Conservation (phyloP, 2,888 invertebrate species). For the Habroteleia sp. region DNA sequence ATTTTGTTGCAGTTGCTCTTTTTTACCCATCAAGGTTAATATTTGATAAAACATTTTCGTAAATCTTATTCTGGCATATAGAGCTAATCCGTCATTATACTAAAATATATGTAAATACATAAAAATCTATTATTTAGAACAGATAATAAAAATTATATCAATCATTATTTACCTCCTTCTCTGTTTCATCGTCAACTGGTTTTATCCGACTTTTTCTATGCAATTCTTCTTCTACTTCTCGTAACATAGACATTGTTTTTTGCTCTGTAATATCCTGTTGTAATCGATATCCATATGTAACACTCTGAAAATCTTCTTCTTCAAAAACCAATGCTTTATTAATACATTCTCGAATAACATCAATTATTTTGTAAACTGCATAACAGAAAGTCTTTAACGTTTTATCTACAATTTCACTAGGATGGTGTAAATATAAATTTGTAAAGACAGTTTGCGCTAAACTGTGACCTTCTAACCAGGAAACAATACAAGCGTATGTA, state of each 20-base stretch:
- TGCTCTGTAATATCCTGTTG: conserved; percentile 91
- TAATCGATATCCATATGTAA: conserved; percentile 93
- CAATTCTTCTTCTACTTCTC: conserved; percentile 95
- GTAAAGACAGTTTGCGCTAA: conserved; percentile 98
- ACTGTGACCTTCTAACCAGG: conserved; percentile 98
- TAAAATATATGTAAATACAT: conserved; percentile 65
- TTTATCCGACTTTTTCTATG: conserved; percentile 86
- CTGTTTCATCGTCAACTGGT: conserved; percentile 81
- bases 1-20: conserved; percentile 85
- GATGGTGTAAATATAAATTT: conserved; percentile 96
- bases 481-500: conserved; percentile 95
- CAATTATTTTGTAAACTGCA: conserved; percentile 93
- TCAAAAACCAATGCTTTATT: conserved; percentile 94
- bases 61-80: conserved; percentile 92
- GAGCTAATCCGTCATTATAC: conserved; percentile 85
- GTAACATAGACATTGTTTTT: conserved; percentile 89
- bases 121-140: too few relatives aligned
- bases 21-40: conserved; percentile 86
- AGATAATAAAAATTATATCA: too few relatives aligned
- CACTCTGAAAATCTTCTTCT: conserved; percentile 98
- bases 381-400: conserved; percentile 92
- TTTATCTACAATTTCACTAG: conserved; percentile 91
- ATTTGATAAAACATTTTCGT: conserved; percentile 93
- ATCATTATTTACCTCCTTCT: conserved; percentile 79
- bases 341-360: conserved; percentile 93